A percentile compares a stretch with the other conserved stretches of the same genome.
These are phyloP conservation scores for Novumbra hubbsi DNA, from an alignment of 2,797 vertebrate species.

Conservation along the genomic window DNA sequence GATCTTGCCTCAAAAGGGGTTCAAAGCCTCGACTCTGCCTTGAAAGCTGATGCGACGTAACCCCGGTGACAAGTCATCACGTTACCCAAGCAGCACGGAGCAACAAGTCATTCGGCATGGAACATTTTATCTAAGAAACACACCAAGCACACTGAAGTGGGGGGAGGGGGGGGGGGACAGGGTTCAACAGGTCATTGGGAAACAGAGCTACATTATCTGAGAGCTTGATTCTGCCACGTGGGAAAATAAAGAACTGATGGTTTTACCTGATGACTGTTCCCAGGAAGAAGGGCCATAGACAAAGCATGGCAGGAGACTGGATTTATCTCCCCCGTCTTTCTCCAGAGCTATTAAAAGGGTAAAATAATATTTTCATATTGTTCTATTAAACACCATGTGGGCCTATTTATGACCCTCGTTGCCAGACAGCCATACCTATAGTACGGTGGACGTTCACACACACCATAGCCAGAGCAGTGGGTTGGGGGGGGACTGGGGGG, in stretches of 20 bases:
- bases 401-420: conserved; percentile 63
- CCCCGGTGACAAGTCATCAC: conserved; percentile 9
- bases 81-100: conserved; percentile 13
- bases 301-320: conserved; percentile 41
- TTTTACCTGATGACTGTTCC: conserved; percentile 40
- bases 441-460: conserved; percentile 45
- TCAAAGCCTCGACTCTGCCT: neutral
- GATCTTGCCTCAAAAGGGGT: neutral
- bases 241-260: conserved; percentile 43
- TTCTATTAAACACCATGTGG: conserved; percentile 67
- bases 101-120: neutral
- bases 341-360: conserved; percentile 50
- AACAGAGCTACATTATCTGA: conserved; percentile 29
- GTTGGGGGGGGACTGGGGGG: conserved; percentile 21
- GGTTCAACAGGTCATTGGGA: conserved; percentile 38
- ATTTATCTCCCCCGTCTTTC: conserved; percentile 58
- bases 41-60: conserved; percentile 29
- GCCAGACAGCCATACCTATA: conserved; percentile 35
- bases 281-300: conserved; percentile 16
- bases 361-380: conserved; percentile 69
- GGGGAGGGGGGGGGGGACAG: neutral
- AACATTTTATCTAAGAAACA: conserved; percentile 20
- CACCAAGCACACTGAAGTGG: conserved; percentile 5
- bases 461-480: conserved; percentile 34
- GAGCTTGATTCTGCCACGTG: conserved; percentile 20